Percentiles rank a stretch among this genome's conserved stretches.
Conservation (phyloP, 2,888 invertebrate genomes). For the Melipona beecheii region DNA sequence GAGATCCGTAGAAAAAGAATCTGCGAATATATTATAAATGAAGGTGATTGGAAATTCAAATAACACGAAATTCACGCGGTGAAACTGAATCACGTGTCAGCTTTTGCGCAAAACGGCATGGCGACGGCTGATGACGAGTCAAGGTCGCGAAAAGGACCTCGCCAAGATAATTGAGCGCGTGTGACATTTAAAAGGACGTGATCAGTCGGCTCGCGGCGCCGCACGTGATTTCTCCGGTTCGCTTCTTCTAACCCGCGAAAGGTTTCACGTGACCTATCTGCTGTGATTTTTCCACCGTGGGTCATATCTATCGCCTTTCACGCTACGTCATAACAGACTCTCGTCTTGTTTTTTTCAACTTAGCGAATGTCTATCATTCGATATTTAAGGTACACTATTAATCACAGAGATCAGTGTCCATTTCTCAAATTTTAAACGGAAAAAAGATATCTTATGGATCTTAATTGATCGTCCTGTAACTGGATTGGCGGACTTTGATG, state of each 20-base stretch:
- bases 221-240: conserved; percentile 31
- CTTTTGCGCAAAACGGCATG: background rate
- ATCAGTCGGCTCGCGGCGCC: background rate
- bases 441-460: too few relatives aligned
- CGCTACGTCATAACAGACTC: conserved; percentile 30
- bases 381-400: background rate
- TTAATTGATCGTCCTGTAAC: too few relatives aligned
- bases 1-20: too few relatives aligned
- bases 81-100: background rate
- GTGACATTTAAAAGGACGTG: conserved; percentile 58
- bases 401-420: too few relatives aligned
- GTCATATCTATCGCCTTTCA: conserved; percentile 57
- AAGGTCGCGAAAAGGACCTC: conserved; percentile 54
- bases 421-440: too few relatives aligned
- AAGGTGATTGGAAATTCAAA: background rate
- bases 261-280: conserved; percentile 61
- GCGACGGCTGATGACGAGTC: conserved; percentile 3
- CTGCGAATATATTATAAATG: background rate
- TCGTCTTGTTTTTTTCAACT: background rate
- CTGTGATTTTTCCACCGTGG: conserved; percentile 24
- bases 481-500: too few relatives aligned
- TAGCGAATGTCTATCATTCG: background rate
- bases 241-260: conserved; percentile 37
- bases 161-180: conserved; percentile 21
- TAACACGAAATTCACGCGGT: too few relatives aligned